Base-by-base conservation (phyloP, 2,113 vertebrate species). In the Fregata magnificens region DNA sequence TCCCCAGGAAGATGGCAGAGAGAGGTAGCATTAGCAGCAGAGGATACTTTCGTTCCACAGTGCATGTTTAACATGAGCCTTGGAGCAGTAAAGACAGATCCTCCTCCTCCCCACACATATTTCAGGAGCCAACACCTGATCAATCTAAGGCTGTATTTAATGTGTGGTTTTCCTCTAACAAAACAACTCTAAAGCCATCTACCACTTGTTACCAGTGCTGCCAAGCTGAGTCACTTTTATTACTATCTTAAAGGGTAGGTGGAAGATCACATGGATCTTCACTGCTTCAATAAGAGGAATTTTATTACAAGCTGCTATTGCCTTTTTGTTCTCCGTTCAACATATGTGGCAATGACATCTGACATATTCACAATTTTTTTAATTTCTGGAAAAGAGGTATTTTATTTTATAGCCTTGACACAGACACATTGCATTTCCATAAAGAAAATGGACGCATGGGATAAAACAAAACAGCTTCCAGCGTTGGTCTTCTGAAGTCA, bases 301-400 rank as follows among this genome's bases (percentile, higher is more conserved):
- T 95, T 92, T 88, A 90, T 95, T 83, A 74, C 52, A 78, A 69
- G n/a, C 52, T 91, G 50, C 66, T 74, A 40, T 59, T 95, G 53
- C 25, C 50, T 76, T 82, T 92, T 88, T 71, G 26, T 74, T 92
- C 53, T 86, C 50, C 40, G 13, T 83, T 95, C 78, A 81, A 52
- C 45, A 59, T 47, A 62, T 10, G 10, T n/a, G 13, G 38, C 77
- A 93, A 59, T 59, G 21, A 24, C 67, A 76, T 29, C 62, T 86
- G 81, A 96, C 12, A 5, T 58, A 66, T 19, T 87, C 79, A 77
- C 8, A 83, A 81, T 63, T 79, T 76, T 76, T 80, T 78, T 83
- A 24, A 74, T 90, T 93, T 93, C 45, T 89, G 40, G 25, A 76
- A 61, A 62, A 80, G 26, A 50, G 1, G 3, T 52, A 40, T 83